phyloP scores from a whole-genome alignment of 2,113 vertebrate species.

The Oncorhynchus nerka region DNA sequence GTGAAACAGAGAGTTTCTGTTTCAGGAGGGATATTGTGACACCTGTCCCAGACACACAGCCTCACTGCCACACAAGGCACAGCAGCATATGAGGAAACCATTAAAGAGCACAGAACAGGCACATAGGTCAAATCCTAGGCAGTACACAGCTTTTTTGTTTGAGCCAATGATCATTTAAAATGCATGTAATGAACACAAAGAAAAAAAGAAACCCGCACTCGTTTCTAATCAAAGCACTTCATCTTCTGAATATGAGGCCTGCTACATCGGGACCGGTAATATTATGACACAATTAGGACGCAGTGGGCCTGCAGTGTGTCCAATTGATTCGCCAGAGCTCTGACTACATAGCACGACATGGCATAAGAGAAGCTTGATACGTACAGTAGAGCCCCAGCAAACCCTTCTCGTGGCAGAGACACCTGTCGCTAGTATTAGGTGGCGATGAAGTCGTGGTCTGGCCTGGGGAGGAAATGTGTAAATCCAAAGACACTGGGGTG shows the following conservation, averaged over 20 bases:
- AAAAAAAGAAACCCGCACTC: too few species aligned
- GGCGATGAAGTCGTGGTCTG: conserved; percentile 38
- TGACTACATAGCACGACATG: not conserved
- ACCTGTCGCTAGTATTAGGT: conserved; percentile 41
- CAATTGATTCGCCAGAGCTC: too few species aligned
- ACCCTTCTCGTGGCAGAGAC: not conserved
- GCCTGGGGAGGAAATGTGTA: conserved; percentile 13
- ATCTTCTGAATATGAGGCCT: too few species aligned
- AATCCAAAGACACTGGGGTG: conserved; percentile 26
- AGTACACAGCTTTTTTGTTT: not conserved
- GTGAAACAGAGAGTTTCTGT: conserved; percentile 38
- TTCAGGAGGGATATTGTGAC: conserved; percentile 35
- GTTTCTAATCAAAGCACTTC: too few species aligned
- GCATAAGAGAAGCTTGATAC: not conserved
- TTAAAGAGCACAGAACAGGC: too few species aligned
- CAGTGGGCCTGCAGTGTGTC: not conserved
- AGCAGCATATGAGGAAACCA: conserved; percentile 18
- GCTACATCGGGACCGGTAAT: not conserved
- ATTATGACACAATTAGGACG: not conserved
- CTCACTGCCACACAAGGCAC: not conserved
- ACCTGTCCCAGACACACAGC: conserved; percentile 66
- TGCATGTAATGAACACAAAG: too few species aligned
- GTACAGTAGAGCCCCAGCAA: not conserved
- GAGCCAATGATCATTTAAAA: too few species aligned
- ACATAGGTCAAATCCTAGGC: conserved; percentile 1